Conservation (phyloP, 2,797 vertebrate species). For the Distichodus sexfasciatus region DNA sequence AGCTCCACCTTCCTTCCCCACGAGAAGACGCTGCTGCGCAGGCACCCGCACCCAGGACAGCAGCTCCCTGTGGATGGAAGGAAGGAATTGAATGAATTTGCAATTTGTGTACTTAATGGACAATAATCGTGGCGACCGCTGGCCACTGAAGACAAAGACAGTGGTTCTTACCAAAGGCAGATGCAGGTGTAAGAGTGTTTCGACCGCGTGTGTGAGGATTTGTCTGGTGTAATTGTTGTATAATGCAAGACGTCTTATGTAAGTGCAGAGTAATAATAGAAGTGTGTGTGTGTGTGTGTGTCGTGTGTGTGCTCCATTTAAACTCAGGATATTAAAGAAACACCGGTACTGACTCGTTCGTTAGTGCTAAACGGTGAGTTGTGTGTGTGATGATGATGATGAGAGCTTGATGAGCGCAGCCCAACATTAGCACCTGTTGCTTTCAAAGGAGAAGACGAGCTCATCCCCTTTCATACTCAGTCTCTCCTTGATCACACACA, state of each 20-base stretch:
- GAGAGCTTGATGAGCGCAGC: too few species aligned
- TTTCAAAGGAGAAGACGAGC: not conserved
- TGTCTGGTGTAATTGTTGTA: slow-evolving; percentile 31
- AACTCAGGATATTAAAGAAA: too few species aligned
- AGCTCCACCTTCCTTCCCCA: slow-evolving; percentile 50
- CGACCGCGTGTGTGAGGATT: slow-evolving; percentile 15
- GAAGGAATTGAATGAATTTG: slow-evolving; percentile 22
- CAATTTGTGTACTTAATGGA: slow-evolving; percentile 32
- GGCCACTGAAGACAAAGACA: not conserved
- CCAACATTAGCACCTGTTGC: slow-evolving; percentile 40
- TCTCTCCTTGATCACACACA: not conserved
- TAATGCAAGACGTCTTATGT: slow-evolving; percentile 47
- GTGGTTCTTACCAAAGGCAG: slow-evolving; percentile 37
- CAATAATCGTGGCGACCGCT: too few species aligned
- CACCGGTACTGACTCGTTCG: too few species aligned
- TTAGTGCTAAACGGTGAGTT: too few species aligned
- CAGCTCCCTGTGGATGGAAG: slow-evolving; percentile 59
- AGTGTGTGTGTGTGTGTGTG: not conserved
- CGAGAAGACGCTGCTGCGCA: slow-evolving; percentile 51
- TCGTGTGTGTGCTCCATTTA: too few species aligned
- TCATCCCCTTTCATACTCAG: not conserved
- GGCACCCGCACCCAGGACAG: slow-evolving; percentile 54
- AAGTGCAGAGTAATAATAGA: slow-evolving; percentile 35
- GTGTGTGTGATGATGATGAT: too few species aligned
- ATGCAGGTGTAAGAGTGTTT: slow-evolving; percentile 9